phyloP scores from a whole-genome alignment of 2,888 invertebrate species.

The Apotomis betuletana region DNA sequence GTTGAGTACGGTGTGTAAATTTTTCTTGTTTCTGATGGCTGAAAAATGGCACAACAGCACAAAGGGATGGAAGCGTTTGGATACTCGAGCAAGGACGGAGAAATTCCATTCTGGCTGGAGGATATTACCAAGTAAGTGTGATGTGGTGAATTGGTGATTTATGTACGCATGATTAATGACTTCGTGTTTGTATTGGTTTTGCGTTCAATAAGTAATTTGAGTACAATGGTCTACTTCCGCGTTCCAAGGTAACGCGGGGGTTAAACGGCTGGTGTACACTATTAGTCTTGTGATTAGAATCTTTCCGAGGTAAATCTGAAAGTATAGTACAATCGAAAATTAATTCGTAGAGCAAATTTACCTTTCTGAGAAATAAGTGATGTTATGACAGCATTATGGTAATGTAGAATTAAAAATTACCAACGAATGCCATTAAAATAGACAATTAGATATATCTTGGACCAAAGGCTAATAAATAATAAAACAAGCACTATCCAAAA shows the following conservation, averaged over 20 bases:
- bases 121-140: slow-evolving; percentile 74
- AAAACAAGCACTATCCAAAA: no score
- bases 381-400: no score
- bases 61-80: slow-evolving; percentile 68
- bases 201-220: slow-evolving; percentile 51
- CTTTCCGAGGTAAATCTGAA: background rate
- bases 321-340: no score
- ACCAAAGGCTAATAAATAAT: no score
- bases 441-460: no score
- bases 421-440: no score
- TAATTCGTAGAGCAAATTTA: no score
- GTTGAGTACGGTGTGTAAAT: slow-evolving; percentile 22
- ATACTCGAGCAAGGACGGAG: slow-evolving; percentile 61
- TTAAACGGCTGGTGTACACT: slow-evolving; percentile 22
- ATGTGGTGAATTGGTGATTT: slow-evolving; percentile 39
- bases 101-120: slow-evolving; percentile 73
- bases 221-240: slow-evolving; percentile 57
- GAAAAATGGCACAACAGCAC: slow-evolving; percentile 72
- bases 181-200: slow-evolving; percentile 37
- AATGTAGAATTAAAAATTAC: no score
- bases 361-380: no score
- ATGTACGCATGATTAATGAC: slow-evolving; percentile 57
- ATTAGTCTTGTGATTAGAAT: slow-evolving; percentile 2
- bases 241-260: slow-evolving; percentile 57
- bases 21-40: slow-evolving; percentile 61